Evolutionary conservation across 2,888 invertebrate genomes (phyloP), one percentile per base, ranked within the genome.

Genomic region (Drosophila multiciliata): DNA sequence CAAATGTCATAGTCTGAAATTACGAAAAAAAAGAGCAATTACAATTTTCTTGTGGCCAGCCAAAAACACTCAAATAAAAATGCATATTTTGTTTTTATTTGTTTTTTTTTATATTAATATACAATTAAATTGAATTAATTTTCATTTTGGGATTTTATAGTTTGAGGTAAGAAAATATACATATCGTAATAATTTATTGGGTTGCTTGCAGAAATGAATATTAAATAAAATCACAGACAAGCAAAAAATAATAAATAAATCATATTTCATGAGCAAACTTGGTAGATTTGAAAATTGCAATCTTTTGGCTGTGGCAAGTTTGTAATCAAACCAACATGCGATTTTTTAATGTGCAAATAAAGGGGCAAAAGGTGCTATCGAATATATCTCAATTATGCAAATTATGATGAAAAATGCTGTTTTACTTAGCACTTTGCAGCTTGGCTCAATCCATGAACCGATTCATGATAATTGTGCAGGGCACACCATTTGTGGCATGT

Each of bases 401-500:
- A 55, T 38, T 15, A n/a, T 15, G 45, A 15, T 23, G 45, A 4
- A 1, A 20, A 45, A 23, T 23, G 1, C 15, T 15, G 23, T 8
- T 15, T 12, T 1, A 17, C 11, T 12, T 48, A 23, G 40, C 20
- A 42, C 15, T 57, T 57, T 17, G 20, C 23, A 38, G 9, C 40
- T 54, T 23, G 11, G 45, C 35, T 59, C 29, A 26, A 42, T n/a
- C 15, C 29, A 29, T 29, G 29, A 29, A 29, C 29, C 15, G 55
- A 57, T 52, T 52, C 23, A 17, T 35, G 48, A 29, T 62, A 26
- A 54, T 54, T 55, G 54, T 26, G 65, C 58, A 66, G 49, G 59
- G 62, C 20, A 59, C 72, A 57, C 60, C 49, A 49, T 54, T 35
- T 35, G 42, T 40, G 66, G 26, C 62, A 76, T 77, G 77, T 77